Evolutionary conservation across 2,797 vertebrate genomes (phyloP).

Genomic region (Todus mexicanus): DNA sequence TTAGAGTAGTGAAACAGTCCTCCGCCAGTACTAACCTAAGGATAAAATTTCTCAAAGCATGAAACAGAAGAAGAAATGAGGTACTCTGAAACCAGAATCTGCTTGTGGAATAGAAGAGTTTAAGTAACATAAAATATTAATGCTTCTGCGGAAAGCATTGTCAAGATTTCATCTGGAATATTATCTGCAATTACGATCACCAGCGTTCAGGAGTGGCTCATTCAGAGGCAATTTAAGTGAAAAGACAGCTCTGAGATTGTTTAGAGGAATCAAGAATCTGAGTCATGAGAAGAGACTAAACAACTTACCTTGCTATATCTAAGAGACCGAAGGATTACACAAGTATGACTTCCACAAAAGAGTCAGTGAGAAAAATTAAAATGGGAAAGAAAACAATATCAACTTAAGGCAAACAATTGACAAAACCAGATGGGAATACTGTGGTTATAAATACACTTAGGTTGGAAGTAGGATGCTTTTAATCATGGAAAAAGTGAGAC

Average conservation of each 20-base stretch:
- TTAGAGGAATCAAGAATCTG: background rate
- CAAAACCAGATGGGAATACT: background rate
- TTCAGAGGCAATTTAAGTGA: background rate
- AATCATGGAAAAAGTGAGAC: background rate
- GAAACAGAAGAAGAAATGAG: background rate
- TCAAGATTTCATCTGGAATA: background rate
- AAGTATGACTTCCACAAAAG: background rate
- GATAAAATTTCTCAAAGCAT: background rate
- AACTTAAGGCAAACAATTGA: background rate
- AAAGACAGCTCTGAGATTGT: background rate
- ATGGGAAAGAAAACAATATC: background rate
- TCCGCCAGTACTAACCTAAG: background rate
- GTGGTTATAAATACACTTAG: background rate
- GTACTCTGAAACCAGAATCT: background rate
- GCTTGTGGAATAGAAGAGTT: background rate
- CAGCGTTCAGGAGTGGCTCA: background rate
- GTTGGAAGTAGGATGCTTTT: background rate
- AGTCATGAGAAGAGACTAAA: background rate
- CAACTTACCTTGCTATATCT: background rate
- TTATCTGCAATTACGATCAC: background rate
- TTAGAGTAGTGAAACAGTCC: background rate
- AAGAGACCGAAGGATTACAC: background rate
- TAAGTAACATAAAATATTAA: conserved; percentile 38
- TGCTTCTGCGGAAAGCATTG: background rate
- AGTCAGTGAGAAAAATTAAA: background rate